phyloP scores from a whole-genome alignment of 2,113 vertebrate genomes.

The Leiothrix lutea region DNA sequence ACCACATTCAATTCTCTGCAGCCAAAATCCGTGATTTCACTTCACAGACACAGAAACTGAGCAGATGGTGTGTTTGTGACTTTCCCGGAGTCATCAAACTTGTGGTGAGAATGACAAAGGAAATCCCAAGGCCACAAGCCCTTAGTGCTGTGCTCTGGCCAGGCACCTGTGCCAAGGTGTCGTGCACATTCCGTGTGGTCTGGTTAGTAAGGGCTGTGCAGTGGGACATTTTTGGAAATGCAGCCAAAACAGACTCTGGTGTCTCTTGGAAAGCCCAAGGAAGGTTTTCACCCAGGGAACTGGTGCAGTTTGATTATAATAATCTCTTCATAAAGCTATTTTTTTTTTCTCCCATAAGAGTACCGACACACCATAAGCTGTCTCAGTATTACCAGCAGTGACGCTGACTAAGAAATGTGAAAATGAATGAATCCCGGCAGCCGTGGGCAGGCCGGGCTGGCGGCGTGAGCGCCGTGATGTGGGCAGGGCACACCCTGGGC shows the following conservation, averaged over 20 bases:
- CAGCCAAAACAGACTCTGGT: background rate
- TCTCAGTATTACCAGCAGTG: background rate
- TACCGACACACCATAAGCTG: too few relatives aligned
- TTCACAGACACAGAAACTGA: background rate
- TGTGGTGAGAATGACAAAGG: background rate
- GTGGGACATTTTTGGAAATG: background rate
- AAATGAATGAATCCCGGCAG: accelerated
- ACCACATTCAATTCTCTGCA: background rate
- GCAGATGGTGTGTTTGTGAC: background rate
- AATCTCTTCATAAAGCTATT: background rate
- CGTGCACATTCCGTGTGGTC: accelerated
- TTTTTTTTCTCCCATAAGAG: background rate
- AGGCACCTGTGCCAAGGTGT: background rate
- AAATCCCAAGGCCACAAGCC: background rate
- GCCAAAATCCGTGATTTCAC: background rate
- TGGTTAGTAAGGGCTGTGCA: background rate
- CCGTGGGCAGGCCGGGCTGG: background rate
- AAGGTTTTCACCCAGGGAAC: background rate
- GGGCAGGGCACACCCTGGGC: background rate
- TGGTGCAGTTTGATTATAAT: accelerated
- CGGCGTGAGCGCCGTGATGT: accelerated
- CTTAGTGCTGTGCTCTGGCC: accelerated
- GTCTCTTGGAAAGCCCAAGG: background rate
- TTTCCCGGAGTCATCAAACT: background rate
- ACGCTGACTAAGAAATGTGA: background rate